Conservation (phyloP, 2,888 invertebrate genomes). For the Halictus quadricinctus region DNA sequence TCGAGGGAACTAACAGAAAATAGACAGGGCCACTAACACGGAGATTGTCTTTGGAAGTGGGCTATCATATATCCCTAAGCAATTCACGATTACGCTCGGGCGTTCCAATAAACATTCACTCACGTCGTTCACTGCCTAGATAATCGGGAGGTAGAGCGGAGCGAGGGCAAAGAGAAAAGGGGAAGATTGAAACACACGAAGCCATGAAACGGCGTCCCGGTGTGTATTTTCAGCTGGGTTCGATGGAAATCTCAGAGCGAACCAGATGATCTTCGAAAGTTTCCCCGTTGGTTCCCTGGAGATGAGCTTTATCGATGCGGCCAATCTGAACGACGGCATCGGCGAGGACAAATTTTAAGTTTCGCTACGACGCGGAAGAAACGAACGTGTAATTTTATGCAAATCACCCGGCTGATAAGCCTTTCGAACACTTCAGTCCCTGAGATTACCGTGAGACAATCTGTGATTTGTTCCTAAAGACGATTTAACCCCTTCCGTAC, state of each 20-base stretch:
- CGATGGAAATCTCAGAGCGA: slow-evolving; percentile 65
- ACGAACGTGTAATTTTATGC: slow-evolving; percentile 51
- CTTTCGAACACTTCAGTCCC: slow-evolving; percentile 3
- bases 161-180: not conserved
- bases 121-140: slow-evolving; percentile 4
- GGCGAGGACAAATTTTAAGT: slow-evolving; percentile 56
- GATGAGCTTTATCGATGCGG: slow-evolving; percentile 53
- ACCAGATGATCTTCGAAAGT: slow-evolving; percentile 64
- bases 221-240: slow-evolving; percentile 40
- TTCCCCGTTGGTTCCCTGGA: slow-evolving; percentile 47
- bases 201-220: slow-evolving; percentile 5
- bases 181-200: slow-evolving; percentile 28
- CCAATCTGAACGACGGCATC: slow-evolving; percentile 51
- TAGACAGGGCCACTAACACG: not conserved
- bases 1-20: not conserved
- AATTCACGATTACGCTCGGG: not conserved
- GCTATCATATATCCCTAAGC: not conserved
- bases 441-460: slow-evolving; percentile 42
- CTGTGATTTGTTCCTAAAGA: not conserved
- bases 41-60: not conserved
- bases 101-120: slow-evolving; percentile 7
- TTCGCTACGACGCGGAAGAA: slow-evolving; percentile 51
- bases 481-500: not conserved
- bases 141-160: not conserved
- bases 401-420: slow-evolving; percentile 54